These are phyloP conservation scores for Armadillidium nasatum DNA, from an alignment of 1,140 invertebrate species.

Conservation along the genomic window DNA sequence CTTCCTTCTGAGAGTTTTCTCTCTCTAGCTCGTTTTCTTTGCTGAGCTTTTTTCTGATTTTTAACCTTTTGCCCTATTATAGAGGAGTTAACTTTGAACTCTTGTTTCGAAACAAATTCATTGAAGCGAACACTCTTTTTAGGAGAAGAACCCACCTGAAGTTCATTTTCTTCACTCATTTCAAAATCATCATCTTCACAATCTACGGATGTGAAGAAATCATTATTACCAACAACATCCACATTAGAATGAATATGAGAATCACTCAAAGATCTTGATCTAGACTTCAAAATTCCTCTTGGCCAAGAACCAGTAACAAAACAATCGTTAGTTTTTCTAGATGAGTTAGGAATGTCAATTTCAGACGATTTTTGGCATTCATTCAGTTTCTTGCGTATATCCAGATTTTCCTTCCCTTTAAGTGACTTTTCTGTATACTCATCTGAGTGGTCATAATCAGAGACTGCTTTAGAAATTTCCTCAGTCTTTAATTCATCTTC, in stretches of 20 bases:
- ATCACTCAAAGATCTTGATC: constrained; percentile 36
- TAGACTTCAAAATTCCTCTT: constrained; percentile 36
- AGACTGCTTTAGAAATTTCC: too few relatives aligned
- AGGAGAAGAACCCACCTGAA: constrained; percentile 8
- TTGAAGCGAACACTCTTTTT: constrained; percentile 85
- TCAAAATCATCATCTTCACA: constrained; percentile 26
- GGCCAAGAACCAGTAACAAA: constrained; percentile 34
- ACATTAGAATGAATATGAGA: constrained; percentile 28
- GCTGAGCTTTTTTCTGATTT: constrained; percentile 71
- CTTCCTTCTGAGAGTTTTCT: constrained; percentile 67
- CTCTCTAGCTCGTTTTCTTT: constrained; percentile 68
- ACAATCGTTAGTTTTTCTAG: background rate
- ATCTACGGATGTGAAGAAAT: constrained; percentile 19
- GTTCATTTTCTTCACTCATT: constrained; percentile 38
- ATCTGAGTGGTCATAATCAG: too few relatives aligned
- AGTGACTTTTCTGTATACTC: too few relatives aligned
- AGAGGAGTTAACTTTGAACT: constrained; percentile 72
- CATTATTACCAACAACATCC: too few relatives aligned
- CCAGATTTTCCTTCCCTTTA: too few relatives aligned
- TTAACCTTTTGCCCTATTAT: constrained; percentile 81
- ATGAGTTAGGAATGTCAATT: background rate
- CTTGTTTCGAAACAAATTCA: constrained; percentile 70
- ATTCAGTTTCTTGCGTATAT: too few relatives aligned
- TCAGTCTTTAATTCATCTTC: too few relatives aligned
- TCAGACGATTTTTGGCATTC: background rate